These are phyloP conservation scores for Sebastes goodei DNA, from an alignment of 2,797 vertebrate genomes.

Conservation along the genomic window DNA sequence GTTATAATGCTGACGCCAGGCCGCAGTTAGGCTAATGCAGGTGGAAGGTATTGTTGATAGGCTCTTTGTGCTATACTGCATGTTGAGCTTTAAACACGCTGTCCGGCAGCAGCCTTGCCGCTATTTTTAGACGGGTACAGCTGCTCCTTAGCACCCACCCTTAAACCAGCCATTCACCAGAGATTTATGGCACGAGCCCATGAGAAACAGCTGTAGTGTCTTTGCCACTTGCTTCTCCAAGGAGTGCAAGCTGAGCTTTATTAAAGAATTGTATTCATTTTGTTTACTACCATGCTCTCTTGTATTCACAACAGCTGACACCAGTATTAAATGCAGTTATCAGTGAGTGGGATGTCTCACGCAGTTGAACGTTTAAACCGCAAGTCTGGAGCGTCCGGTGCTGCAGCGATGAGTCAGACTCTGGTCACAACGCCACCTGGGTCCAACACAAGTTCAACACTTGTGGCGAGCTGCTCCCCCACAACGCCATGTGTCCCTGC, in stretches of 20 bases:
- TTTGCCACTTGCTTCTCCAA: slow-evolving; percentile 50
- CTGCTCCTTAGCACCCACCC: slow-evolving; percentile 76
- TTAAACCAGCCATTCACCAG: slow-evolving; percentile 70
- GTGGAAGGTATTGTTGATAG: slow-evolving; percentile 70
- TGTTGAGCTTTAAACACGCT: slow-evolving; percentile 60
- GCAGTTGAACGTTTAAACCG: slow-evolving; percentile 42
- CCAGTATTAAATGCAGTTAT: slow-evolving; percentile 36
- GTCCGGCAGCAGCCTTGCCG: slow-evolving; percentile 65
- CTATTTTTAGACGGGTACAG: slow-evolving; percentile 80
- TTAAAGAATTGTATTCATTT: slow-evolving; percentile 16
- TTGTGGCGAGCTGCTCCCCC: slow-evolving; percentile 50
- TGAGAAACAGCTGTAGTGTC: slow-evolving; percentile 75
- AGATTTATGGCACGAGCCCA: slow-evolving; percentile 75
- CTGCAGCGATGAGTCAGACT: slow-evolving; percentile 69
- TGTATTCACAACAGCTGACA: slow-evolving; percentile 38
- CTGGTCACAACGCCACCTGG: slow-evolving; percentile 64
- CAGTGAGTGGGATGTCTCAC: slow-evolving; percentile 43
- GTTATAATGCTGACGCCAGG: slow-evolving; percentile 72
- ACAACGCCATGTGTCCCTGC: slow-evolving; percentile 40
- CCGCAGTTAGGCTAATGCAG: slow-evolving; percentile 57
- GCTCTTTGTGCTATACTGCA: slow-evolving; percentile 69
- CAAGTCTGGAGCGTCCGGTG: slow-evolving; percentile 48
- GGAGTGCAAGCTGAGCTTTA: slow-evolving; percentile 34
- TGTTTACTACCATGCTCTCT: slow-evolving; percentile 7
- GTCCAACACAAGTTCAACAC: slow-evolving; percentile 54